These are phyloP conservation scores for Lagodon rhomboides DNA, from an alignment of 2,797 vertebrate species.

Conservation along the genomic window DNA sequence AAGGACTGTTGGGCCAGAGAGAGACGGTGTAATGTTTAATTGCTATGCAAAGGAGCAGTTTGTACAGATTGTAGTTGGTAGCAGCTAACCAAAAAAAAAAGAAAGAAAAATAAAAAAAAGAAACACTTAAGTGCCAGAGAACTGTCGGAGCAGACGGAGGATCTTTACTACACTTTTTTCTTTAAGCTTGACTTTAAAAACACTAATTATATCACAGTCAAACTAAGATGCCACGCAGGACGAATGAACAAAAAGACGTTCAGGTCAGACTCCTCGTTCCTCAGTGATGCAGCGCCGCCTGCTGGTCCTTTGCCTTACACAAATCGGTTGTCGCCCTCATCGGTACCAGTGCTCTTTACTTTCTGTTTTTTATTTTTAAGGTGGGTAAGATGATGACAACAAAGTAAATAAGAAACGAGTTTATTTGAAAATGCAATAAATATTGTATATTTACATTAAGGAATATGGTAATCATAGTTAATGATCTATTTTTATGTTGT, in stretches of 20 bases:
- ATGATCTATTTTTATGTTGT: slow-evolving; percentile 91
- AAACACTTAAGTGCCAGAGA: slow-evolving; percentile 82
- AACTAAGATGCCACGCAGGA: background rate
- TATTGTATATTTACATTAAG: slow-evolving; percentile 86
- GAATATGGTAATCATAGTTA: slow-evolving; percentile 85
- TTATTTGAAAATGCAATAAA: slow-evolving; percentile 86
- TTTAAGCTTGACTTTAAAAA: slow-evolving; percentile 61
- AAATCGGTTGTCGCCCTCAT: slow-evolving; percentile 70
- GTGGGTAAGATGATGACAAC: slow-evolving; percentile 56
- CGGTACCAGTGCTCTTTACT: slow-evolving; percentile 78
- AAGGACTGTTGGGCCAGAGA: slow-evolving; percentile 38
- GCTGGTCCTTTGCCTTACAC: slow-evolving; percentile 87
- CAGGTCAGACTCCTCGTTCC: slow-evolving; percentile 24
- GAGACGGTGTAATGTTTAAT: slow-evolving; percentile 20
- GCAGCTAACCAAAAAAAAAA: slow-evolving; percentile 67
- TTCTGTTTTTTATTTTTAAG: slow-evolving; percentile 35
- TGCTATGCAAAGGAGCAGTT: slow-evolving; percentile 79
- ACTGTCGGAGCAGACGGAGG: slow-evolving; percentile 34
- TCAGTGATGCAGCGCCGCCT: slow-evolving; percentile 65
- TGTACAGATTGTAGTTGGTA: slow-evolving; percentile 66
- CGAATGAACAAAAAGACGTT: slow-evolving; percentile 13
- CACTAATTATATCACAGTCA: slow-evolving; percentile 47
- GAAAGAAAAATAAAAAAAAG: slow-evolving; percentile 34
- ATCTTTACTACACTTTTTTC: slow-evolving; percentile 50
- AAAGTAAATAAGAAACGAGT: slow-evolving; percentile 71